phyloP scores from a whole-genome alignment of 2,888 invertebrate species.

The Scaptomyza reducta region DNA sequence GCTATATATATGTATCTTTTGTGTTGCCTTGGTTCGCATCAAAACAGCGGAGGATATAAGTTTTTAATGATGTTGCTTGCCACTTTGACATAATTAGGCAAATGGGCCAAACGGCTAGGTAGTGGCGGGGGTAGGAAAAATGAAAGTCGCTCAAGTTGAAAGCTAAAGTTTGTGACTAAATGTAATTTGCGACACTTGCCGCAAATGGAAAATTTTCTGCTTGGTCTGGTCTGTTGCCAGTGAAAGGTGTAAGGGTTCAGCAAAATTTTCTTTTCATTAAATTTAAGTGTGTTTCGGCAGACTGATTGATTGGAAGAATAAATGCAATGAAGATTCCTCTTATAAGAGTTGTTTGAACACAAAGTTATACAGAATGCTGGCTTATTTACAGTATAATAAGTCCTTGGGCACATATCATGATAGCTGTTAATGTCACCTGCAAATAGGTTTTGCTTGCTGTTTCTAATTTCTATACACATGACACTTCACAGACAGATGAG shows the following conservation, averaged over 20 bases:
- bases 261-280: conserved; percentile 46
- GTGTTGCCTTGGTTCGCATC: conserved; percentile 58
- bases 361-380: conserved; percentile 1
- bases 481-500: conserved; percentile 35
- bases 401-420: conserved; percentile 14
- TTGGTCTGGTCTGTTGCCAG: conserved; percentile 27
- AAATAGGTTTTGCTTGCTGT: conserved; percentile 20
- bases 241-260: conserved; percentile 32
- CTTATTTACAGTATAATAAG: conserved; percentile 19
- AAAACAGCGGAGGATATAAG: conserved; percentile 54
- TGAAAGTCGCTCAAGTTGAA: conserved; percentile 72
- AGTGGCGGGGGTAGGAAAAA: background rate
- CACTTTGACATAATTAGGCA: conserved; percentile 74
- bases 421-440: conserved; percentile 45
- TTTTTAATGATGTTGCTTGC: conserved; percentile 76
- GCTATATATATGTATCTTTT: conserved; percentile 30
- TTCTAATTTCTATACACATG: conserved; percentile 17
- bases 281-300: conserved; percentile 27
- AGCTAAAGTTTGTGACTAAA: conserved; percentile 72
- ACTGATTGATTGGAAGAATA: conserved; percentile 55
- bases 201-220: conserved; percentile 76
- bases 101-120: conserved; percentile 53
- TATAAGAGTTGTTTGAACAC: conserved; percentile 3
- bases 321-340: conserved; percentile 1
- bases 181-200: conserved; percentile 76